phyloP scores from a whole-genome alignment of 2,113 vertebrate species.

The Elanus axillaris region DNA sequence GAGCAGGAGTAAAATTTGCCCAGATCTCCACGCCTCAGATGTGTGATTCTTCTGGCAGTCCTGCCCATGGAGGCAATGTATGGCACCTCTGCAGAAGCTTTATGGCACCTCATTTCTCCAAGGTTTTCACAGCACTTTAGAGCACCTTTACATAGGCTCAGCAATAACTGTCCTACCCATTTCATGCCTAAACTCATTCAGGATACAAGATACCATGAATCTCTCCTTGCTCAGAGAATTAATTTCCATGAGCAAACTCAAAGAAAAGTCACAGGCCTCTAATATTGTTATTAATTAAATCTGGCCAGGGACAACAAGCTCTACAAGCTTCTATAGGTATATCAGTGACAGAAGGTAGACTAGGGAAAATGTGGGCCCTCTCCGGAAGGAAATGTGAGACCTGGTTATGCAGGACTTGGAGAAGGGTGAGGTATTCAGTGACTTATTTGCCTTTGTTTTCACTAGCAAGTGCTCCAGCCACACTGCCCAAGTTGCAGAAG shows the following conservation, averaged over 20 bases:
- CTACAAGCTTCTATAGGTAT: too few species aligned
- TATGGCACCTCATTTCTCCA: not conserved
- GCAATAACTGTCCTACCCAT: not conserved
- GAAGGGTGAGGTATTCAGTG: too few species aligned
- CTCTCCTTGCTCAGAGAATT: not conserved
- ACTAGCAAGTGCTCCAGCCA: too few species aligned
- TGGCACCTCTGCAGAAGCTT: not conserved
- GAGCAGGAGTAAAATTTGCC: not conserved
- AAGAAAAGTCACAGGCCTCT: not conserved
- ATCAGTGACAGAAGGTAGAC: too few species aligned
- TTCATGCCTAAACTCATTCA: not conserved
- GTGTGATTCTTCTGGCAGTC: not conserved
- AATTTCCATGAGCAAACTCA: not conserved
- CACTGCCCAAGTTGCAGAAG: too few species aligned
- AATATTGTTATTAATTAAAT: not conserved
- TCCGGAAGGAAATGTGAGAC: too few species aligned
- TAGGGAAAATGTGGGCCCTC: too few species aligned
- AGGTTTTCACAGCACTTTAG: not conserved
- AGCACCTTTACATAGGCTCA: not conserved
- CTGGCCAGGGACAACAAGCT: too few species aligned
- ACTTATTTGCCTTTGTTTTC: too few species aligned
- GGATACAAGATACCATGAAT: not conserved
- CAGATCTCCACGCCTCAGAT: not conserved
- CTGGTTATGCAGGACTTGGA: too few species aligned
- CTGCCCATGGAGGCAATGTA: not conserved